Evolutionary conservation across 2,113 vertebrate genomes (phyloP).

Genomic region (Mus musculus): DNA sequence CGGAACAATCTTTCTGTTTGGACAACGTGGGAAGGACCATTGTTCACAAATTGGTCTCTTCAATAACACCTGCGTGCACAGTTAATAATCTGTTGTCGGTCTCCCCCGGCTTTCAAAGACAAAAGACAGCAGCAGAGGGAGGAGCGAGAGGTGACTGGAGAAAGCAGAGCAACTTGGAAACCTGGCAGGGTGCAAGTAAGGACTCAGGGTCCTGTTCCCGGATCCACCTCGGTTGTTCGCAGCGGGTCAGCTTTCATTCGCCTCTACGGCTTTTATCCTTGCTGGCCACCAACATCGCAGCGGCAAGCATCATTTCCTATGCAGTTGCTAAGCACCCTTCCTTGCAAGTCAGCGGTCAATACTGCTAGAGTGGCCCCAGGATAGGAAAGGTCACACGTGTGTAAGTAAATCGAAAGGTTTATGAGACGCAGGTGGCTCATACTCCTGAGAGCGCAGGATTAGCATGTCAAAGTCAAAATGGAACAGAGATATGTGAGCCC

Average conservation of each 20-base stretch:
- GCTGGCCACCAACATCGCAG: not conserved
- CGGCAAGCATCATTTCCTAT: not conserved
- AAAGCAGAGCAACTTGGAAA: constrained; percentile 40
- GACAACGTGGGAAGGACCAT: constrained; percentile 82
- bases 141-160: constrained; percentile 52
- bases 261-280: not conserved
- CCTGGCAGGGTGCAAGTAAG: constrained; percentile 64
- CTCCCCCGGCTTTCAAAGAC: constrained; percentile 66
- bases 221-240: not conserved
- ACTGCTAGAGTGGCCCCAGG: constrained; percentile 12
- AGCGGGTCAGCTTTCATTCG: not conserved
- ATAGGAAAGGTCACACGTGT: constrained; percentile 53
- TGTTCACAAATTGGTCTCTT: constrained; percentile 82
- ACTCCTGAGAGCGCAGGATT: constrained; percentile 52
- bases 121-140: constrained; percentile 74
- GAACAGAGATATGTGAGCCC: not conserved
- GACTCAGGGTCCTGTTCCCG: constrained; percentile 62
- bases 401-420: constrained; percentile 48
- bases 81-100: constrained; percentile 80
- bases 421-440: constrained; percentile 61
- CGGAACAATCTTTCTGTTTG: constrained; percentile 78
- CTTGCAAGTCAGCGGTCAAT: constrained; percentile 56
- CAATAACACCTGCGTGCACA: constrained; percentile 79
- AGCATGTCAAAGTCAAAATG: constrained; percentile 66
- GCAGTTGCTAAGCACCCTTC: constrained; percentile 44